phyloP scores from a whole-genome alignment of 2,113 vertebrate species.

The Thalassarche chlororhynchos region DNA sequence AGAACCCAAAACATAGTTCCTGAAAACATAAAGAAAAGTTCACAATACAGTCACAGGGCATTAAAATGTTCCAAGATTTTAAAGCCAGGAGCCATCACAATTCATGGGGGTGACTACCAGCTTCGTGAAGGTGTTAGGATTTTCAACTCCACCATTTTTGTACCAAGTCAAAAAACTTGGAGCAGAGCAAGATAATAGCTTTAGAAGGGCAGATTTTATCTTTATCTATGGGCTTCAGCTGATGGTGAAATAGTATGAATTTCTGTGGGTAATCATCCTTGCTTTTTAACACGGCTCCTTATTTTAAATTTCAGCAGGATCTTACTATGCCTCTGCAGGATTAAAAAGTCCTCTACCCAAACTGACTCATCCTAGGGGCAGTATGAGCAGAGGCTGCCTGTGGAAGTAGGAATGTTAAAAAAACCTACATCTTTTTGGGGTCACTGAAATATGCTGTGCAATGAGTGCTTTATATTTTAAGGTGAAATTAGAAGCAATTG shows the following conservation, averaged over 20 bases:
- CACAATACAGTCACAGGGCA: not conserved
- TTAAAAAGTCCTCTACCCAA: not conserved
- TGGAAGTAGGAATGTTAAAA: not conserved
- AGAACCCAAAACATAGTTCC: not conserved
- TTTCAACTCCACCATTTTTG: not conserved
- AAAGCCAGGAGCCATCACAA: not conserved
- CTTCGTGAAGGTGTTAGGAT: not conserved
- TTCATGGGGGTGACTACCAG: not conserved
- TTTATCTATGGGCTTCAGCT: not conserved
- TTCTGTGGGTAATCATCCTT: not conserved
- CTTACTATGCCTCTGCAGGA: not conserved
- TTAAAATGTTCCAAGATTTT: not conserved
- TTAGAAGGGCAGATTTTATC: not conserved
- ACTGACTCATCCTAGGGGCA: not conserved
- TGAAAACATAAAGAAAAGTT: not conserved
- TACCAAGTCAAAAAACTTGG: not conserved
- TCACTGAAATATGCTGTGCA: not conserved
- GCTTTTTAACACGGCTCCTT: not conserved
- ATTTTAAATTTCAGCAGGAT: not conserved
- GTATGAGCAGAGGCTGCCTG: not conserved
- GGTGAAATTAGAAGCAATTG: not conserved
- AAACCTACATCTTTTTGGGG: not conserved
- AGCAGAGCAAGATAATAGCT: not conserved
- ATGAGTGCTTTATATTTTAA: not conserved
- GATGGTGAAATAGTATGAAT: not conserved